These are phyloP conservation scores for Sussaba pulchella DNA, from an alignment of 2,888 invertebrate genomes.

Conservation along the genomic window DNA sequence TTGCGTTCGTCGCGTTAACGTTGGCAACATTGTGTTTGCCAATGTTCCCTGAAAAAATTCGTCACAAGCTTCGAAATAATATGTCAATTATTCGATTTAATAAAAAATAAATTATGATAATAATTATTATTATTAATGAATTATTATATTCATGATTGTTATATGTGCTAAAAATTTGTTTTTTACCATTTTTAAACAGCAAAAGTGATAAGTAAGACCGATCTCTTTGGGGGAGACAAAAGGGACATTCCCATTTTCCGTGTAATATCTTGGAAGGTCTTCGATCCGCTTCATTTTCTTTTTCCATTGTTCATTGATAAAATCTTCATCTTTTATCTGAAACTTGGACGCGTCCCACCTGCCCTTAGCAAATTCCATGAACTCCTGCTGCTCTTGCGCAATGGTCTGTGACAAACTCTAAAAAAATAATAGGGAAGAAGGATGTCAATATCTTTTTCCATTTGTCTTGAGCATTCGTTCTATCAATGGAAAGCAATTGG, in stretches of 20 bases:
- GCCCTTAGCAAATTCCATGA: slow-evolving; percentile 71
- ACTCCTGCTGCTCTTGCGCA: slow-evolving; percentile 74
- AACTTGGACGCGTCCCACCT: slow-evolving; percentile 70
- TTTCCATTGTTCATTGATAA: slow-evolving; percentile 71
- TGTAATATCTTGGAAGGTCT: slow-evolving; percentile 74
- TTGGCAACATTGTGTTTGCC: slow-evolving; percentile 68
- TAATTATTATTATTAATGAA: background rate
- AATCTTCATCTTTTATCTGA: slow-evolving; percentile 66
- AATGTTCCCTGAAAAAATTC: slow-evolving; percentile 67
- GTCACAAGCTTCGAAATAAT: background rate
- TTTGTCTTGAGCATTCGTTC: background rate
- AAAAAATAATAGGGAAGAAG: slow-evolving; percentile 11
- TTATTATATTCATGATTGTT: background rate
- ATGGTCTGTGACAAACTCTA: slow-evolving; percentile 64
- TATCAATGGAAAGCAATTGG: background rate
- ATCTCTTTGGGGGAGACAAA: slow-evolving; percentile 71
- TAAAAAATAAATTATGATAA: background rate
- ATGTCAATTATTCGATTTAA: background rate
- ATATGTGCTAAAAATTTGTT: background rate
- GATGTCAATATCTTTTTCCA: background rate
- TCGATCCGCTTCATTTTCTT: slow-evolving; percentile 66
- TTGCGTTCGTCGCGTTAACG: slow-evolving; percentile 44
- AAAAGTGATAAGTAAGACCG: slow-evolving; percentile 65
- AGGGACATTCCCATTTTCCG: slow-evolving; percentile 72
- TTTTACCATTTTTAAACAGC: slow-evolving; percentile 70